Evolutionary conservation across 1,140 invertebrate genomes (phyloP).

Genomic region (Diuraphis noxia): DNA sequence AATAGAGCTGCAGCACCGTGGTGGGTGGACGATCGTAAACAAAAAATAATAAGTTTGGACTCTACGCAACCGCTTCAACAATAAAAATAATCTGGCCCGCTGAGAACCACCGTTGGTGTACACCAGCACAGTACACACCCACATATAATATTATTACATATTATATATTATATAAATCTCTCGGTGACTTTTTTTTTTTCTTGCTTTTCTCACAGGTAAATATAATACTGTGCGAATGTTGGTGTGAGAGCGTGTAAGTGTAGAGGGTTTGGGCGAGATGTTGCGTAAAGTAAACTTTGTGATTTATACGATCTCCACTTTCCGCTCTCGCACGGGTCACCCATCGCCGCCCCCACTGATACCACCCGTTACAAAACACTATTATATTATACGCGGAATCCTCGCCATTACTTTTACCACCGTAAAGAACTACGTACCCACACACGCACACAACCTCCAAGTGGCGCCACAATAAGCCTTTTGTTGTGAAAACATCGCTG

Average conservation of each 20-base stretch:
- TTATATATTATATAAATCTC: conserved; percentile 3
- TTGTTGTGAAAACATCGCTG: conserved; percentile 26
- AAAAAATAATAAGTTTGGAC: not conserved
- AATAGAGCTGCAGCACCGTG: not conserved
- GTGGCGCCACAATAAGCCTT: conserved; percentile 25
- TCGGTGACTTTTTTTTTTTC: not conserved
- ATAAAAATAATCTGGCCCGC: not conserved
- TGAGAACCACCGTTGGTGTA: not conserved
- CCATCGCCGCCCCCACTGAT: not conserved
- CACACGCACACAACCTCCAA: not conserved
- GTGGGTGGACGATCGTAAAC: not conserved
- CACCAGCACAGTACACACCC: too few species aligned
- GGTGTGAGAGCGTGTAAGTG: too few species aligned
- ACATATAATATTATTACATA: not conserved
- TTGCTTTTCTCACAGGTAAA: not conserved
- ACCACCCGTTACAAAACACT: not conserved
- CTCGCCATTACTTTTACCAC: not conserved
- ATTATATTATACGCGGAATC: not conserved
- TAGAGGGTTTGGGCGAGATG: not conserved
- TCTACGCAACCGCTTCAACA: not conserved
- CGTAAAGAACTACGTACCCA: not conserved
- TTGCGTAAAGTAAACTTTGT: conserved; percentile 3
- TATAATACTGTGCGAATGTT: not conserved
- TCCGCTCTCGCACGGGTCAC: not conserved
- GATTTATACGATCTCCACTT: not conserved